phyloP scores from a whole-genome alignment of 2,888 invertebrate genomes.

The Colostygia pectinataria region DNA sequence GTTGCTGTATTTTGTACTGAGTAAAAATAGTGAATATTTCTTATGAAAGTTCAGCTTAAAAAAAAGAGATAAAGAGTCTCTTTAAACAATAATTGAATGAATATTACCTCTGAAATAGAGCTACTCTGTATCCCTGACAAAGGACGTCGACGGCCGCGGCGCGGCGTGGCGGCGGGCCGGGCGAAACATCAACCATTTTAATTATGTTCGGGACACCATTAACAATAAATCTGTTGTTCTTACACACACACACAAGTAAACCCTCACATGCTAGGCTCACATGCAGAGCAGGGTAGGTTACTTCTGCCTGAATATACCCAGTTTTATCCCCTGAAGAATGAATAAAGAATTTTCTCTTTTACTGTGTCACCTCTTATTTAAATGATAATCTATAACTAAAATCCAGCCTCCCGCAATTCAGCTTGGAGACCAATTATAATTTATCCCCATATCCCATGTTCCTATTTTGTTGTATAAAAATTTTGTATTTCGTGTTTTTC shows the following conservation, averaged over 20 bases:
- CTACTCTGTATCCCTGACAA: constrained; percentile 49
- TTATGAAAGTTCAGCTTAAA: too few species aligned
- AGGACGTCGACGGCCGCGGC: constrained; percentile 65
- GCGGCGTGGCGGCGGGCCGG: constrained; percentile 65
- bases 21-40: too few species aligned
- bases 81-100: neutral
- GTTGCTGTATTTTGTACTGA: too few species aligned
- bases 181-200: constrained; percentile 82
- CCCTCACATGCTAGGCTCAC: constrained; percentile 15
- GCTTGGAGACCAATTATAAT: too few species aligned
- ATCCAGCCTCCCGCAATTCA: too few species aligned
- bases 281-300: neutral
- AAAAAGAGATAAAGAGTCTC: neutral
- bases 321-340: too few species aligned
- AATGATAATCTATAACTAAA: too few species aligned
- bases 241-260: constrained; percentile 34
- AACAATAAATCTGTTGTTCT: constrained; percentile 80
- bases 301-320: neutral
- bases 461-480: too few species aligned
- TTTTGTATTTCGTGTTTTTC: too few species aligned
- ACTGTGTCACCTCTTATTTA: too few species aligned
- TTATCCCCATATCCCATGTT: too few species aligned
- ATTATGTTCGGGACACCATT: constrained; percentile 82
- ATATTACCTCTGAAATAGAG: constrained; percentile 35
- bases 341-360: too few species aligned